A percentile compares a stretch with the other conserved stretches of the same genome.
Evolutionary conservation across 64 coral and sea anemone species (phyloP).

Genomic region (Stichodactyla helianthus): DNA sequence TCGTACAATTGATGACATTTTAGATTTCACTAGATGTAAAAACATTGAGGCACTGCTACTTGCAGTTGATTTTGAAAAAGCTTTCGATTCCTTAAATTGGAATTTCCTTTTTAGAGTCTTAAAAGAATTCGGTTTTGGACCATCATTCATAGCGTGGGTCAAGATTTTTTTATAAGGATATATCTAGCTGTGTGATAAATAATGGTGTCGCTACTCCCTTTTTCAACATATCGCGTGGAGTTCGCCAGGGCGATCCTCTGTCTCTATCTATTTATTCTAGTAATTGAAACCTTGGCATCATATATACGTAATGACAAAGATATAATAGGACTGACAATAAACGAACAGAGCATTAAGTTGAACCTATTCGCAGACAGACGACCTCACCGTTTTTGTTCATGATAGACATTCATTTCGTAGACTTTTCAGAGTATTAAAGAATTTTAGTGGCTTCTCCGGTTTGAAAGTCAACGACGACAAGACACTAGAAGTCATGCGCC

Average conservation of each 20-base stretch:
- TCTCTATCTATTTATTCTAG: not conserved
- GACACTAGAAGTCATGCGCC: slow-evolving; percentile 2
- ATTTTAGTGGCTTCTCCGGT: not conserved
- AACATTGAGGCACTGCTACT: not conserved
- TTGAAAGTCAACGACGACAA: slow-evolving; percentile 21
- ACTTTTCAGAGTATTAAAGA: slow-evolving; percentile 10
- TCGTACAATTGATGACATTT: too few species aligned
- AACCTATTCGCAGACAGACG: slow-evolving; percentile 18
- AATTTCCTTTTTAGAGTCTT: slow-evolving; percentile 1
- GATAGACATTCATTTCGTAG: not conserved
- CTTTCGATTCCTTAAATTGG: not conserved
- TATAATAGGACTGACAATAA: slow-evolving; percentile 11
- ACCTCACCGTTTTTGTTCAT: slow-evolving; percentile 12
- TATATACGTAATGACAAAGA: slow-evolving; percentile 10
- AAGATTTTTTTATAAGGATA: not conserved
- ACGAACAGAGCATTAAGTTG: not conserved
- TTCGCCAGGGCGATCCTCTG: not conserved
- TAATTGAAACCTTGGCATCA: not conserved
- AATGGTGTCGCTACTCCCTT: not conserved
- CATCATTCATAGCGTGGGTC: too few species aligned
- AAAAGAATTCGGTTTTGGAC: not conserved
- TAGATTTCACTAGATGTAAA: too few species aligned
- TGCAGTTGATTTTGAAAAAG: too few species aligned
- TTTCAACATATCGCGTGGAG: slow-evolving; percentile 1
- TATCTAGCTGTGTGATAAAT: not conserved